Evolutionary conservation across 2,113 vertebrate genomes (phyloP).

Genomic region (Stigmatopora argus): DNA sequence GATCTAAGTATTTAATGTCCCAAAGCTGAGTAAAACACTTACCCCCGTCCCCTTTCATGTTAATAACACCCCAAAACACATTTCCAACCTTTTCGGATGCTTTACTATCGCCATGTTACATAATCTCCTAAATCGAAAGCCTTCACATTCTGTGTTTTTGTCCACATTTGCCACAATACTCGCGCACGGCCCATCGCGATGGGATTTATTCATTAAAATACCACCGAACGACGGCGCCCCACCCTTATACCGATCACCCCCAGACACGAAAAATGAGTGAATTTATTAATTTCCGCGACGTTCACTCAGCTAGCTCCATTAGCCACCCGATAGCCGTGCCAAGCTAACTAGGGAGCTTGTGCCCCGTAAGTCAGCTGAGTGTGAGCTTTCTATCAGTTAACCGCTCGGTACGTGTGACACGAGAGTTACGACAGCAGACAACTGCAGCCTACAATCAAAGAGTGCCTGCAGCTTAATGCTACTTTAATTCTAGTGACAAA

Average conservation of each 20-base stretch:
- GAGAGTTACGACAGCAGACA: background rate
- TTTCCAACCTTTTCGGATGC: background rate
- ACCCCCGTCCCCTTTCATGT: too few species aligned
- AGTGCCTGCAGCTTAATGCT: background rate
- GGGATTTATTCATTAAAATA: background rate
- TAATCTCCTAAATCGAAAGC: constrained; percentile 58
- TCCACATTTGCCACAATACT: constrained; percentile 19
- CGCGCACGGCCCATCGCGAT: background rate
- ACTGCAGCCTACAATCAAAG: fast-evolving
- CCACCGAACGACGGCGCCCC: background rate
- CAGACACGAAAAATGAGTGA: background rate
- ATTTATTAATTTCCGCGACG: constrained; percentile 21
- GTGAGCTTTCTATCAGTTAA: constrained; percentile 6
- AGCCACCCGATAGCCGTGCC: constrained; percentile 61
- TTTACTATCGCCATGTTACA: constrained; percentile 51
- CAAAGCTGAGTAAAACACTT: background rate
- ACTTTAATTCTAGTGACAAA: background rate
- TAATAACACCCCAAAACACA: background rate
- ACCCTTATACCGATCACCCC: fast-evolving
- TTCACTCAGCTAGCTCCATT: constrained; percentile 27
- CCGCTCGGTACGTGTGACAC: constrained; percentile 4
- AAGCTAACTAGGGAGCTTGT: constrained; percentile 27
- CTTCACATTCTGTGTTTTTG: constrained; percentile 27
- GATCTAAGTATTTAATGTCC: background rate
- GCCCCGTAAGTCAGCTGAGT: constrained; percentile 1